Evolutionary conservation across 2,888 invertebrate genomes (phyloP).

Genomic region (Chaitophorus viminalis): DNA sequence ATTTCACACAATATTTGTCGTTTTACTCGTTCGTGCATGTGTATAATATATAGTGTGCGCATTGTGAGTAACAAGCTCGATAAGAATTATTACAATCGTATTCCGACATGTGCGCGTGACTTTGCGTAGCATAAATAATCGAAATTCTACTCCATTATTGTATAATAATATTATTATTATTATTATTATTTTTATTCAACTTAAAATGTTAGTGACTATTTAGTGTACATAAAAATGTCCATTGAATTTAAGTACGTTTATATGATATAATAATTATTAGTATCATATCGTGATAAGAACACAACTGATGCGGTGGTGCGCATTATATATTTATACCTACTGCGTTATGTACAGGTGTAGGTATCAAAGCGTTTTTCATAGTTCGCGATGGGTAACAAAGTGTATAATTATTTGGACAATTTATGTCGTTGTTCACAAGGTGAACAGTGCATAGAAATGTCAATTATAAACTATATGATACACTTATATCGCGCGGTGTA

Average conservation of each 20-base stretch:
- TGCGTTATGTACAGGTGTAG: background rate
- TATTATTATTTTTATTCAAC: too few species aligned
- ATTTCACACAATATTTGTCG: slow-evolving; percentile 34
- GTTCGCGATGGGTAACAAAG: slow-evolving; percentile 29
- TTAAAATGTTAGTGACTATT: too few species aligned
- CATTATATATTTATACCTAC: background rate
- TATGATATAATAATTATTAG: background rate
- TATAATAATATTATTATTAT: background rate
- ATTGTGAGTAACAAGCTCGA: slow-evolving; percentile 14
- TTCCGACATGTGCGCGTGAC: slow-evolving; percentile 17
- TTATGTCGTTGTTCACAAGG: slow-evolving; percentile 20
- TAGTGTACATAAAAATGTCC: background rate
- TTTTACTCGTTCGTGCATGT: background rate
- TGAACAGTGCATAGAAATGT: slow-evolving; percentile 19
- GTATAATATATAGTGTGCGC: too few species aligned
- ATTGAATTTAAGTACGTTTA: background rate
- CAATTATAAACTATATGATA: slow-evolving; percentile 44
- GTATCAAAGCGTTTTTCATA: slow-evolving; percentile 11
- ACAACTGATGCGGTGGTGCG: background rate
- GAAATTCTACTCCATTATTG: background rate
- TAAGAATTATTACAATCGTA: slow-evolving; percentile 30
- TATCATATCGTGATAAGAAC: slow-evolving; percentile 7
- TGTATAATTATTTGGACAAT: slow-evolving; percentile 31
- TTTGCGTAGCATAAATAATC: background rate
- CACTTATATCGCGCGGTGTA: background rate